Conservation (phyloP, 2,888 invertebrate species). For the Junonia oenone region DNA sequence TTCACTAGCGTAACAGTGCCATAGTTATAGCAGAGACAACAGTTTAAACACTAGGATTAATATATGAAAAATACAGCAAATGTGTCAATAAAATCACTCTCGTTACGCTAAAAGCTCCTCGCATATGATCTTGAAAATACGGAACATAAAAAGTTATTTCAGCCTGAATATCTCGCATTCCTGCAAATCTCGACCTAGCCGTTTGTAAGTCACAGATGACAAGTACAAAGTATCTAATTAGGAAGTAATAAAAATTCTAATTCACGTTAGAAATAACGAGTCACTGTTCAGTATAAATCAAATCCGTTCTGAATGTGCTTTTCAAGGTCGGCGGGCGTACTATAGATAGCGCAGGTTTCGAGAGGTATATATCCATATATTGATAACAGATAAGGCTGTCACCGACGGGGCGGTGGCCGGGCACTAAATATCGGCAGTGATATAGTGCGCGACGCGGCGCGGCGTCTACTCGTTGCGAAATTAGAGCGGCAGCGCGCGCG, state of each 20-base stretch:
- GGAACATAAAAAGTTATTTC: constrained; percentile 27
- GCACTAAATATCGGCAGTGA: constrained; percentile 61
- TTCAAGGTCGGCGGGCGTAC: constrained; percentile 35
- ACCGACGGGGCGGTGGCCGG: constrained; percentile 62
- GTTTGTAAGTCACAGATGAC: constrained; percentile 19
- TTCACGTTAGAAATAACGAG: constrained; percentile 25
- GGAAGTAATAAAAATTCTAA: constrained; percentile 31
- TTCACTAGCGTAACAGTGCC: constrained; percentile 66
- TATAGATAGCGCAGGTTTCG: constrained; percentile 54
- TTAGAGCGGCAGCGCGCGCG: constrained; percentile 55
- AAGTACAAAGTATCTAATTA: constrained; percentile 28
- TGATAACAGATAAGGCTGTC: constrained; percentile 77
- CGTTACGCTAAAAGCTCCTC: background rate
- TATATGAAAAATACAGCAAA: background rate
- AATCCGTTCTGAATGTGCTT: constrained; percentile 30
- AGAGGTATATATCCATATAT: constrained; percentile 64
- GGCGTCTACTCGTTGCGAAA: constrained; percentile 63
- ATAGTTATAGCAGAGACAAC: constrained; percentile 46
- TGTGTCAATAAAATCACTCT: background rate
- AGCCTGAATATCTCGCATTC: constrained; percentile 27
- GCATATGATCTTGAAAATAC: constrained; percentile 22
- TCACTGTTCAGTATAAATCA: constrained; percentile 28
- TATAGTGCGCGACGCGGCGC: constrained; percentile 53
- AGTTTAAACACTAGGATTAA: constrained; percentile 30
- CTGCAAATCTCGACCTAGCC: constrained; percentile 6